Percentiles rank a stretch among this genome's conserved stretches.
Evolutionary conservation across 2,888 invertebrate species (phyloP).

Genomic region (Noctuana brunneofusca): DNA sequence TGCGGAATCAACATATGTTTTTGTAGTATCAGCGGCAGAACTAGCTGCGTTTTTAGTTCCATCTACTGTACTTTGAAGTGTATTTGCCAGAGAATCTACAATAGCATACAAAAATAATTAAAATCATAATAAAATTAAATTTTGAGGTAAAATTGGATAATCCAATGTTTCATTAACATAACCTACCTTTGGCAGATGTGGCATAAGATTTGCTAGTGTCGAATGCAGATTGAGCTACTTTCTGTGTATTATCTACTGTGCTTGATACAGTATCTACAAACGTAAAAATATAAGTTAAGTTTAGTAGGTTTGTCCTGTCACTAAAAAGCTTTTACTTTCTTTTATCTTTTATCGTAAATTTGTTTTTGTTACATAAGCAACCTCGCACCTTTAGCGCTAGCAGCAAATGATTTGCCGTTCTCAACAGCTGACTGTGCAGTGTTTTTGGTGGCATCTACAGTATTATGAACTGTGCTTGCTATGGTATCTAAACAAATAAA

Average conservation of each 20-base stretch:
- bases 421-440: slow-evolving; percentile 56
- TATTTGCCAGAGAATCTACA: slow-evolving; percentile 48
- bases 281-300: slow-evolving; percentile 34
- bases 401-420: slow-evolving; percentile 56
- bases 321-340: neutral
- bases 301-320: neutral
- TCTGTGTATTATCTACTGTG: slow-evolving; percentile 49
- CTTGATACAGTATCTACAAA: slow-evolving; percentile 48
- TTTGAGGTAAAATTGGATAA: slow-evolving; percentile 36
- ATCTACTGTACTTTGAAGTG: slow-evolving; percentile 56
- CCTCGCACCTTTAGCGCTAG: slow-evolving; percentile 52
- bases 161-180: neutral
- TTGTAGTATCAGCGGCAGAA: slow-evolving; percentile 58
- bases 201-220: slow-evolving; percentile 44
- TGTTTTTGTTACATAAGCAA: too few species aligned
- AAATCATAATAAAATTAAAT: slow-evolving; percentile 37
- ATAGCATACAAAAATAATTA: slow-evolving; percentile 17
- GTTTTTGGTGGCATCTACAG: slow-evolving; percentile 53
- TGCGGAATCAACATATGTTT: slow-evolving; percentile 58
- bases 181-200: slow-evolving; percentile 47
- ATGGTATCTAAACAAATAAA: slow-evolving; percentile 53
- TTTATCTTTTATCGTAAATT: too few species aligned
- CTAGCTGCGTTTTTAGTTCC: slow-evolving; percentile 57
- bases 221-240: slow-evolving; percentile 52
- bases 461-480: slow-evolving; percentile 56